Evolutionary conservation across 2,888 invertebrate genomes (phyloP).

Genomic region (Pandemis heparana): DNA sequence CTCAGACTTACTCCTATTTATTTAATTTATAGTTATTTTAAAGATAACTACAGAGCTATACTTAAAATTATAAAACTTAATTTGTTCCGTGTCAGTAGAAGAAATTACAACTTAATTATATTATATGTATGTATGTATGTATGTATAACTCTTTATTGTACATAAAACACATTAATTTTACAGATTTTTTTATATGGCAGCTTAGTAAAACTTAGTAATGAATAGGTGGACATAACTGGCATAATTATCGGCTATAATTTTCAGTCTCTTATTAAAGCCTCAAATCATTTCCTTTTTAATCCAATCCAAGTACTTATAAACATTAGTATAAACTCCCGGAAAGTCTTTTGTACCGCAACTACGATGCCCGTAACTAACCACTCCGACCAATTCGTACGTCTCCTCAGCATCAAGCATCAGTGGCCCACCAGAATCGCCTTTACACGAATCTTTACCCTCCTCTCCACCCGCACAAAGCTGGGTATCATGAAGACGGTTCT

Average conservation of each 20-base stretch:
- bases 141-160: no score
- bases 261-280: not conserved
- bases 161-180: no score
- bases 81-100: not conserved
- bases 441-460: slow-evolving; percentile 75
- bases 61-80: not conserved
- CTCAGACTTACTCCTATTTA: not conserved
- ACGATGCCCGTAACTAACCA: slow-evolving; percentile 77
- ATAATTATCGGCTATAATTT: not conserved
- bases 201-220: not conserved
- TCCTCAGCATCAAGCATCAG: slow-evolving; percentile 67
- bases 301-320: slow-evolving; percentile 74
- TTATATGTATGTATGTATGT: no score
- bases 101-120: not conserved
- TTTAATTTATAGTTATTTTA: not conserved
- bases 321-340: slow-evolving; percentile 79
- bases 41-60: not conserved
- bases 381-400: slow-evolving; percentile 59
- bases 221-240: not conserved
- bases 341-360: slow-evolving; percentile 65
- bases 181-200: not conserved
- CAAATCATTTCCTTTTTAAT: slow-evolving; percentile 57
- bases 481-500: slow-evolving; percentile 35
- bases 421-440: slow-evolving; percentile 87
- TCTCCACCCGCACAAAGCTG: slow-evolving; percentile 54